Base-by-base conservation (phyloP, 2,113 vertebrate species). In the Tupaia tana region DNA sequence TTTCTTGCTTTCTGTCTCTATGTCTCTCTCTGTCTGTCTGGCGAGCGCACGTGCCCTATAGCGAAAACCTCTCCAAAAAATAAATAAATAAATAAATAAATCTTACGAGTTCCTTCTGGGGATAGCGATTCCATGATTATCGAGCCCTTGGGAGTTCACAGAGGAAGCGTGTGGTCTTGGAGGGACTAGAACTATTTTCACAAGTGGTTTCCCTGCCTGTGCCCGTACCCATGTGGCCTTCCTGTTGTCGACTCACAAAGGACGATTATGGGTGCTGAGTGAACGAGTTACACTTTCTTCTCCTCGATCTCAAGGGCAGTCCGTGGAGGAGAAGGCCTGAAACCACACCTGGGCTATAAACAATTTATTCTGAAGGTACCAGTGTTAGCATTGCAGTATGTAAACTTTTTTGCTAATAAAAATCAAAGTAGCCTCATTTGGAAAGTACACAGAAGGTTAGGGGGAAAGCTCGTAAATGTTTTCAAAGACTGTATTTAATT, bases 401-500 rank as follows among this genome's bases (percentile, higher is more conserved):
- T 98, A 98, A 98, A 98, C 97, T 96, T 96, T 96, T 98, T 96
- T 97, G 97, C 96, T 98, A 97, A 97, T 98, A 98, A 98, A 98
- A 99, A 98, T 98, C 98, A 98, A 98, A 98, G 98, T 92, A 95
- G 94, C 97, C 97, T 98, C 98, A 98, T 98, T 97, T 98, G 96
- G 98, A 98, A 98, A 98, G 97, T 98, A 98, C 97, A 98, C 98
- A 97, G 85, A 95, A 97, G 98, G 97, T 97, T 97, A 97, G 83
- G 85, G 85, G 97, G 97, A 98, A 96, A 97, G 93, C 96, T 98
- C 95, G 83, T 95, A 91, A 97, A 97, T 70, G 93, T 97, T 98
- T 98, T 98, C 97, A 98, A 98, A 98, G 98, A 97, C 97, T 96
- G 97, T 98, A 97, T 98, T 98, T 98, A 98, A 98, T 98, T 98